phyloP scores from a whole-genome alignment of 2,797 vertebrate genomes.

The Monodelphis domestica region DNA sequence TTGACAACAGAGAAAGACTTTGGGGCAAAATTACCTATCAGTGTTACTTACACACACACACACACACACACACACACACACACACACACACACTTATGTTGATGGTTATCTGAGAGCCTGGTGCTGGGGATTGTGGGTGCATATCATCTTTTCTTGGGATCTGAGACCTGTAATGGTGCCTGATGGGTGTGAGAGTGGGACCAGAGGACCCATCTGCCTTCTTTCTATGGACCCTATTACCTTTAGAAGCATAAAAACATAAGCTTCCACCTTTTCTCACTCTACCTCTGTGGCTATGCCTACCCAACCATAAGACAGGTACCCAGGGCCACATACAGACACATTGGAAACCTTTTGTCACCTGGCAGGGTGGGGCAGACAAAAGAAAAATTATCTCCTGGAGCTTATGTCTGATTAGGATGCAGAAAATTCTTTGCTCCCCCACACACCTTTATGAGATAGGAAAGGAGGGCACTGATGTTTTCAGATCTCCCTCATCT shows the following conservation, averaged over 20 bases:
- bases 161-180: too few species aligned
- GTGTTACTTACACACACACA: too few species aligned
- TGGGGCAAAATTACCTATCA: background rate
- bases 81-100: background rate
- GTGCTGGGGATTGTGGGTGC: background rate
- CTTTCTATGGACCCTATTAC: background rate
- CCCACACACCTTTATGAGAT: background rate
- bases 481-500: background rate
- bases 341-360: background rate
- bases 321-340: background rate
- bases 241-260: background rate
- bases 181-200: background rate
- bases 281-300: background rate
- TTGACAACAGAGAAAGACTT: background rate
- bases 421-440: background rate
- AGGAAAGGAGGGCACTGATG: background rate
- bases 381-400: background rate
- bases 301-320: background rate
- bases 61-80: too few species aligned
- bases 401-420: background rate
- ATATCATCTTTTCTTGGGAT: background rate
- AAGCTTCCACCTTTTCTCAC: background rate
- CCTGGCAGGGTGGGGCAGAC: background rate
- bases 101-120: background rate
- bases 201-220: background rate